phyloP scores from a whole-genome alignment of 2,888 invertebrate genomes.

The Lymantria dispar region DNA sequence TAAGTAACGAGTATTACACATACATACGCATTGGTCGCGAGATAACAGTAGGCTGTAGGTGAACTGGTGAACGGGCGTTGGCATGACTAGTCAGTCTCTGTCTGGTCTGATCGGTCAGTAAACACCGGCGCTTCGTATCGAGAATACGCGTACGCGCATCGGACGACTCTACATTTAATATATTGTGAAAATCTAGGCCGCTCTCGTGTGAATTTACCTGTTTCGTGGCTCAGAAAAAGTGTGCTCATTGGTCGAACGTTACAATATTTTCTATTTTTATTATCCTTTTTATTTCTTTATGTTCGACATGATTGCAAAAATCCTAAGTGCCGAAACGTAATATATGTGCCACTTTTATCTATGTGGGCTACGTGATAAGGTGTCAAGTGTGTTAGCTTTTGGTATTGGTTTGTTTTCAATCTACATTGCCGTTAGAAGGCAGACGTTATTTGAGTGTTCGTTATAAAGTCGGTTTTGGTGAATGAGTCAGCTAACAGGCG shows the following conservation, averaged over 20 bases:
- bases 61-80: slow-evolving; percentile 77
- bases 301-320: slow-evolving; percentile 44
- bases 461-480: slow-evolving; percentile 63
- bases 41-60: slow-evolving; percentile 59
- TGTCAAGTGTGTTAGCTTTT: slow-evolving; percentile 60
- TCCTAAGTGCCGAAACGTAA: slow-evolving; percentile 50
- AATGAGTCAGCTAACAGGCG: slow-evolving; percentile 81
- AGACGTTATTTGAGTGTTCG: slow-evolving; percentile 56
- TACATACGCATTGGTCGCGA: slow-evolving; percentile 54
- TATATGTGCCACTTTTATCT: slow-evolving; percentile 56
- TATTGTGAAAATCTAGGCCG: slow-evolving; percentile 54
- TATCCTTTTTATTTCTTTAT: slow-evolving; percentile 15
- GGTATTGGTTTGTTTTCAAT: slow-evolving; percentile 42
- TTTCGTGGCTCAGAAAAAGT: slow-evolving; percentile 60
- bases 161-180: slow-evolving; percentile 18
- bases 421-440: slow-evolving; percentile 42
- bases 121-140: slow-evolving; percentile 62
- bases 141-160: slow-evolving; percentile 67
- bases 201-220: slow-evolving; percentile 63
- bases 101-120: slow-evolving; percentile 48
- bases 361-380: slow-evolving; percentile 72
- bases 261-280: slow-evolving; percentile 44
- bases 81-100: slow-evolving; percentile 57
- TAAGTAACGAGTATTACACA: slow-evolving; percentile 41
- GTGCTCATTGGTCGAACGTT: slow-evolving; percentile 51